Conservation (phyloP, 2,113 vertebrate species). For the Ibidorhyncha struthersii region DNA sequence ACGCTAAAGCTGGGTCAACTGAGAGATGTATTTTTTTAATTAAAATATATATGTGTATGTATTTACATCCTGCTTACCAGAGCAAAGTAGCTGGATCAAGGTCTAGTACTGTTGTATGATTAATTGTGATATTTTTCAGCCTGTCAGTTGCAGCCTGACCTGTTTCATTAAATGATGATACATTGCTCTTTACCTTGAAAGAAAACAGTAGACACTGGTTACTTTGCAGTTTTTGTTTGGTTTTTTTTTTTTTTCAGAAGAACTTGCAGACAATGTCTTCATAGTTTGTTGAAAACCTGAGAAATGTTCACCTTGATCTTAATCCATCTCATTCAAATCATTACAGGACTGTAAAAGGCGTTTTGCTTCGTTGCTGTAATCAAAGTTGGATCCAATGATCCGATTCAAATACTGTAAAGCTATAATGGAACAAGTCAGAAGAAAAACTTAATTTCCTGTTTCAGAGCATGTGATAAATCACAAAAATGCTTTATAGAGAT, state of each 20-base stretch:
- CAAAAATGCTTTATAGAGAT: not conserved
- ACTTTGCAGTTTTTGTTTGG: not conserved
- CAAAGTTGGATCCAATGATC: not conserved
- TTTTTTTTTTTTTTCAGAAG: too few relatives aligned
- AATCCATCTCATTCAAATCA: not conserved
- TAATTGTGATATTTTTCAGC: not conserved
- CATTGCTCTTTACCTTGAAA: not conserved
- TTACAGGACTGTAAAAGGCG: not conserved
- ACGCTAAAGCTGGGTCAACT: not conserved
- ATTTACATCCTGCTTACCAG: not conserved
- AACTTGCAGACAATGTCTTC: not conserved
- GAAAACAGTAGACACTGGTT: not conserved
- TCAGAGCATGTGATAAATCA: conserved; percentile 46
- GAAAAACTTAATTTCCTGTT: conserved; percentile 77
- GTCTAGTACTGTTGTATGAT: not conserved
- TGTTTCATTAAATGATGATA: not conserved
- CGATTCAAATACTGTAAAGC: conserved; percentile 66
- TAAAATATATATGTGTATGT: not conserved
- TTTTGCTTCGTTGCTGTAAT: not conserved
- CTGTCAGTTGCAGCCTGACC: not conserved
- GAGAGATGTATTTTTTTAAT: not conserved
- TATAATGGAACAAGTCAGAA: conserved; percentile 80
- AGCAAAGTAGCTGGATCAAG: not conserved
- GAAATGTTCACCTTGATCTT: not conserved
- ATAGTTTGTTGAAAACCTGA: not conserved